A percentile compares a stretch with the other conserved stretches of the same genome.
phyloP scores from a whole-genome alignment of 2,797 vertebrate species.

The Neosilurus hyrtlii region DNA sequence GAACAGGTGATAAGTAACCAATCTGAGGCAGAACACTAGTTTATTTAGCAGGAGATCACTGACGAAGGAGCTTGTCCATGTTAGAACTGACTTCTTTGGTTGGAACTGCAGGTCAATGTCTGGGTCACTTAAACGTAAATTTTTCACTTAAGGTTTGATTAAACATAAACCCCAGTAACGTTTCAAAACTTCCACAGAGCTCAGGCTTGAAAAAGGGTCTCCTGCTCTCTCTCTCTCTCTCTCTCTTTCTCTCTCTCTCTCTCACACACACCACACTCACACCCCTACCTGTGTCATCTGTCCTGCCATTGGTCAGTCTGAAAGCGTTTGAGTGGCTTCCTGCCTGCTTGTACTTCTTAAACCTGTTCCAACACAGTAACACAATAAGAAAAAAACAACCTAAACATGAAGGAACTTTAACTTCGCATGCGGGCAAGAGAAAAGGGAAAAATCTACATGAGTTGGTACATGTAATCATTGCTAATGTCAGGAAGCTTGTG shows the following conservation, averaged over 20 bases:
- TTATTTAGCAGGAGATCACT: neutral
- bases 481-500: neutral
- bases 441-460: neutral
- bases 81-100: neutral
- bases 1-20: neutral
- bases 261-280: conserved; percentile 4
- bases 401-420: conserved; percentile 1
- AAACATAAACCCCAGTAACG: neutral
- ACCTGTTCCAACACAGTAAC: conserved; percentile 72
- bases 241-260: neutral
- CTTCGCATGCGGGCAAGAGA: neutral
- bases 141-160: neutral
- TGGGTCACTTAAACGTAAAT: neutral
- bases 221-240: neutral
- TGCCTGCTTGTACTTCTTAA: conserved; percentile 98
- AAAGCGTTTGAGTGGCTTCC: conserved; percentile 98
- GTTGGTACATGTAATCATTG: neutral
- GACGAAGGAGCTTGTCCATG: neutral
- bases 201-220: neutral
- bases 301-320: conserved; percentile 89
- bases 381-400: neutral
- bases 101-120: neutral
- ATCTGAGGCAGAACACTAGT: neutral
- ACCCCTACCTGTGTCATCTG: conserved; percentile 88
- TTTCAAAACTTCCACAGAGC: neutral